Percentiles rank a stretch among this genome's conserved stretches.
Conservation (phyloP, 2,888 invertebrate species). For the Pocota personata region DNA sequence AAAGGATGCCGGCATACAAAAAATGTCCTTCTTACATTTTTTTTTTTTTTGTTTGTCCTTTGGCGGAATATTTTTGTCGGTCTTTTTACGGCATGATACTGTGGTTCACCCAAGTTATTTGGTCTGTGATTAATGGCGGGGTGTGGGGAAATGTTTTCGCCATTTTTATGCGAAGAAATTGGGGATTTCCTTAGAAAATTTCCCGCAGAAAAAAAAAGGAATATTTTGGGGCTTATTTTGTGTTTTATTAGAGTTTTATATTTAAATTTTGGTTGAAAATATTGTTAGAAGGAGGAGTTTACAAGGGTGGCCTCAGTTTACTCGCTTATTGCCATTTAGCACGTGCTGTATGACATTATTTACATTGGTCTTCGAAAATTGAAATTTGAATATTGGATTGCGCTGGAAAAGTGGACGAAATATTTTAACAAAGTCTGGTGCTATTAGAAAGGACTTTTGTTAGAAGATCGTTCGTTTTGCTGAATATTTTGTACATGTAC, state of each 20-base stretch:
- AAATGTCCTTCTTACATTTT: conserved; percentile 16
- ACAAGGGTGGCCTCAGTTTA: conserved; percentile 9
- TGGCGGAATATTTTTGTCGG: background rate
- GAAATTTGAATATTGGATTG: conserved; percentile 3
- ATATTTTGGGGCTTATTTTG: conserved; percentile 7
- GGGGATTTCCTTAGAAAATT: background rate
- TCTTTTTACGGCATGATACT: background rate
- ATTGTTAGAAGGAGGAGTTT: background rate
- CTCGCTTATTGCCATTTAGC: conserved; percentile 11
- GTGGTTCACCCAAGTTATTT: conserved; percentile 8
- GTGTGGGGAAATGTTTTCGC: background rate
- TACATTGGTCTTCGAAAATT: background rate
- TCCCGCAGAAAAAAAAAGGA: background rate
- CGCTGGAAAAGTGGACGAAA: background rate
- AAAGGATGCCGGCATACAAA: conserved; percentile 21
- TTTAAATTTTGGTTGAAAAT: conserved; percentile 27
- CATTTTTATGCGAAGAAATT: background rate
- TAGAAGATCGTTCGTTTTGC: no score
- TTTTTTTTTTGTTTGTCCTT: no score
- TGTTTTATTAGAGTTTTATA: conserved; percentile 23
- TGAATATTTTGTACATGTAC: no score
- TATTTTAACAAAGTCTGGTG: background rate
- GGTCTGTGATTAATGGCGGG: conserved; percentile 18
- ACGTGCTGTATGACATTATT: conserved; percentile 9
- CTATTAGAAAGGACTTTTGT: no score